A percentile compares a stretch with the other conserved stretches of the same genome.
phyloP scores from a whole-genome alignment of 2,797 vertebrate species.

The Harpia harpyja region DNA sequence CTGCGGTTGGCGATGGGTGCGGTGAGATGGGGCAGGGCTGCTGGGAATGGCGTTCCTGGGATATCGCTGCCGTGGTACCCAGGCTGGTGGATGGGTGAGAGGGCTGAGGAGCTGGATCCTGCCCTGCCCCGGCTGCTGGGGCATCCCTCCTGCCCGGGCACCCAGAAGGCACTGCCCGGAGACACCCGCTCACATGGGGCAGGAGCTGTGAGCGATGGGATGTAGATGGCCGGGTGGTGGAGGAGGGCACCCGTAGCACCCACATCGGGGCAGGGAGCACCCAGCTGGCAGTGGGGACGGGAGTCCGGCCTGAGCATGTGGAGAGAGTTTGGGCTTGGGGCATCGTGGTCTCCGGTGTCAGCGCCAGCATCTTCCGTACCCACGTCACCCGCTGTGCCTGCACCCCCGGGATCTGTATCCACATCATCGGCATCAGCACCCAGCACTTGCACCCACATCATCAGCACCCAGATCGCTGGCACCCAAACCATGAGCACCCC shows the following conservation, averaged over 20 bases:
- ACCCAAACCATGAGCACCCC: neutral
- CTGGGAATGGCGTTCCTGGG: fast-evolving
- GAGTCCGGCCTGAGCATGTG: fast-evolving
- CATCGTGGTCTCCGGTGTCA: fast-evolving
- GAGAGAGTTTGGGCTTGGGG: neutral
- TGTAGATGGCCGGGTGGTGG: neutral
- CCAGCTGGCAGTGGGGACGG: neutral
- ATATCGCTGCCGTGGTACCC: fast-evolving
- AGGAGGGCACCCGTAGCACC: neutral
- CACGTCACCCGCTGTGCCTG: neutral
- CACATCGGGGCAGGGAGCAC: neutral
- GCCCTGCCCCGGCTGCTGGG: neutral
- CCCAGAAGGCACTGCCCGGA: neutral
- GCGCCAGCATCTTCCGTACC: neutral
- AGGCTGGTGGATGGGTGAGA: fast-evolving
- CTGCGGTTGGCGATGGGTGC: neutral
- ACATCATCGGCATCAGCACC: neutral
- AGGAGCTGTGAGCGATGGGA: neutral
- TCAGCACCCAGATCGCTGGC: neutral
- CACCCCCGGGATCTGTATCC: neutral
- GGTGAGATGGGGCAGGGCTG: neutral
- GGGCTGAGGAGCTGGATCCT: fast-evolving
- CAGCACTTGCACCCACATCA: neutral
- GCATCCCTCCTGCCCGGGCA: neutral
- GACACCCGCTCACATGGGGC: neutral